Conservation (phyloP, 1,140 invertebrate genomes). For the Chlorops oryzae region DNA sequence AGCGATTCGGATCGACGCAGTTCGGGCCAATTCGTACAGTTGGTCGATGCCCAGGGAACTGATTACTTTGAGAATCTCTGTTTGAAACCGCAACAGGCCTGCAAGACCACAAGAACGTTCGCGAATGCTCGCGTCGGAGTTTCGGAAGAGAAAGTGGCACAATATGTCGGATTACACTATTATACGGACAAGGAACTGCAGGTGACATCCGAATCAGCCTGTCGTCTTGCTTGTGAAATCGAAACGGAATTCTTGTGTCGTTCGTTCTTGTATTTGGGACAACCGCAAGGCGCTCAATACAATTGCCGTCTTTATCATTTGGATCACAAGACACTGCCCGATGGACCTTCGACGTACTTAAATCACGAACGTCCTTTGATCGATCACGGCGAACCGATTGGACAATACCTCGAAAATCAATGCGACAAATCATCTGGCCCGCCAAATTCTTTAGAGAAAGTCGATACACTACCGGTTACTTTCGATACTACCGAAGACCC, state of each 20-base stretch:
- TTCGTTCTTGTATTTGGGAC: constrained; percentile 78
- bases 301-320: constrained; percentile 89
- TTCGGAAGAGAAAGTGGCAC: constrained; percentile 81
- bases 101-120: constrained; percentile 71
- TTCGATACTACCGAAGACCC: constrained; percentile 68
- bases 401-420: constrained; percentile 82
- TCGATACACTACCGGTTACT: constrained; percentile 60
- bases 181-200: constrained; percentile 90
- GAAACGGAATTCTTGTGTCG: constrained; percentile 90
- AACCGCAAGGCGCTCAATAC: constrained; percentile 67
- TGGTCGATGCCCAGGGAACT: constrained; percentile 82
- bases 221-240: constrained; percentile 81
- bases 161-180: constrained; percentile 85
- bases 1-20: constrained; percentile 83
- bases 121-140: constrained; percentile 77
- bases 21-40: constrained; percentile 73
- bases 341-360: constrained; percentile 83
- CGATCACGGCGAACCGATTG: constrained; percentile 82
- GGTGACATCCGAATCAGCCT: constrained; percentile 76
- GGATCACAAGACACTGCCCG: constrained; percentile 85
- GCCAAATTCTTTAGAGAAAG: constrained; percentile 34
- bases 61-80: constrained; percentile 97
- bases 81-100: constrained; percentile 76
- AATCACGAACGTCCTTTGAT: constrained; percentile 83
- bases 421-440: constrained; percentile 59